phyloP scores from a whole-genome alignment of 2,113 vertebrate species.

The Lophius piscatorius region DNA sequence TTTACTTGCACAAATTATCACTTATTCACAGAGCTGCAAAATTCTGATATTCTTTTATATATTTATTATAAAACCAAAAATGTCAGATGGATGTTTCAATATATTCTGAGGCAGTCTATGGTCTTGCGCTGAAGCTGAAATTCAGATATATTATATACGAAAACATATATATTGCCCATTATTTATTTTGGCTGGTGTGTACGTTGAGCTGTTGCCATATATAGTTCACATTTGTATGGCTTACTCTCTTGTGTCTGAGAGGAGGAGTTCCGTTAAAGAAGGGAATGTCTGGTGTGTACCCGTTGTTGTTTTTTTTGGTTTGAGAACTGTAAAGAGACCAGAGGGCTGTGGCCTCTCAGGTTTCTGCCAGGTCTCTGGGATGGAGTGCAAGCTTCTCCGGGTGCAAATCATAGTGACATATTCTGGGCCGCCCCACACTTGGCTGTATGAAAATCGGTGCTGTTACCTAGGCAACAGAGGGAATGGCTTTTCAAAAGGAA shows the following conservation, averaged over 20 bases:
- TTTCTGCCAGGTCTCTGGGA: slow-evolving; percentile 73
- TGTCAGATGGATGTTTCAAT: slow-evolving; percentile 32
- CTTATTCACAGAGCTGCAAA: background rate
- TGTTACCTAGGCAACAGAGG: slow-evolving; percentile 92
- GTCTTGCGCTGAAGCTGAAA: slow-evolving; percentile 32
- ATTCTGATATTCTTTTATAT: slow-evolving; percentile 11
- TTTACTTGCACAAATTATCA: slow-evolving; percentile 31
- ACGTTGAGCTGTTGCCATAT: slow-evolving; percentile 40
- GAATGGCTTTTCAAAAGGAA: slow-evolving; percentile 96
- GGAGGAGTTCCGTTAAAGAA: slow-evolving; percentile 7
- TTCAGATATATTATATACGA: no score
- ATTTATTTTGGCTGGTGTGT: slow-evolving; percentile 24
- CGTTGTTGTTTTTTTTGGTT: slow-evolving; percentile 55
- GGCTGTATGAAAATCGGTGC: slow-evolving; percentile 81
- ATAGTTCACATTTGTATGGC: slow-evolving; percentile 50
- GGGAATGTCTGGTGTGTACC: slow-evolving; percentile 38
- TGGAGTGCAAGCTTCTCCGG: slow-evolving; percentile 76
- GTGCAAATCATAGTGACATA: slow-evolving; percentile 85
- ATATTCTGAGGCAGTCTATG: slow-evolving; percentile 10
- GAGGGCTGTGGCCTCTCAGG: slow-evolving; percentile 58
- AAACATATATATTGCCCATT: no score
- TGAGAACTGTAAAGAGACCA: slow-evolving; percentile 56
- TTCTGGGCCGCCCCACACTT: slow-evolving; percentile 79
- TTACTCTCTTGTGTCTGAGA: slow-evolving; percentile 39
- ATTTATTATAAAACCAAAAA: slow-evolving; percentile 23